Evolutionary conservation across 2,797 vertebrate genomes (phyloP), one percentile per base, ranked within the genome.

Genomic region (Lemur catta): DNA sequence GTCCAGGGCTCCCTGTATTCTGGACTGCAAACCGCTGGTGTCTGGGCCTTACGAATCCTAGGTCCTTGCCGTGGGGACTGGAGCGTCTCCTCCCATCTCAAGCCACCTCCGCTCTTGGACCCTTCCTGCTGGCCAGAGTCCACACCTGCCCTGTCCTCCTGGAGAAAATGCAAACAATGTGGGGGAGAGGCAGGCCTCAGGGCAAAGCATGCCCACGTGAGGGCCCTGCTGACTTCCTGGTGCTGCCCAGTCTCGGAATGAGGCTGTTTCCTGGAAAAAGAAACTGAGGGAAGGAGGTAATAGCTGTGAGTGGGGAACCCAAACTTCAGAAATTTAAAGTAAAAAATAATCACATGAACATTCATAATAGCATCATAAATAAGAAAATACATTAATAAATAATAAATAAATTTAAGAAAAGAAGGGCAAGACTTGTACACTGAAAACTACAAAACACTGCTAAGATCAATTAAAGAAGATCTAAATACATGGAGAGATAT

Each of bases 121-220:
- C 20, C 14, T 52, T 17, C 50, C 26, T 7, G 8, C 43, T 20
- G 15, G 24, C 75, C 43, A 3, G 33, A 35, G 50, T 57, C 38
- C 61, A 50, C 48, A 26, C n/a, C 26, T 71, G 52, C 28, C 48
- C 26, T n/a, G 17, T 24, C 22, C 46, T 2, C 80, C 50, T 6
- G 10, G 35, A 26, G 17, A 89, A 69, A 76, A 72, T 57, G 63
- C 17, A 55, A 61, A 71, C 35, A 26, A 48, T 15, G 38, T 14
- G 6, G 28, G 14, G 22, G 65, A 48, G 33, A 63, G 55, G 24
- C n/a, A 69, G 26, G 28, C 4, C 11, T 18, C 22, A 38, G 22
- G 22, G 17, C 38, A 82, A 71, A 74, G 24, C 9, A 17, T 22
- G 4, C 65, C 76, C 14, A 17, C 0, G 0, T 35, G 35, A 69